Percentiles rank a stretch among this genome's conserved stretches.
Conservation (phyloP, 2,888 invertebrate genomes). For the Tuberolachnus salignus region DNA sequence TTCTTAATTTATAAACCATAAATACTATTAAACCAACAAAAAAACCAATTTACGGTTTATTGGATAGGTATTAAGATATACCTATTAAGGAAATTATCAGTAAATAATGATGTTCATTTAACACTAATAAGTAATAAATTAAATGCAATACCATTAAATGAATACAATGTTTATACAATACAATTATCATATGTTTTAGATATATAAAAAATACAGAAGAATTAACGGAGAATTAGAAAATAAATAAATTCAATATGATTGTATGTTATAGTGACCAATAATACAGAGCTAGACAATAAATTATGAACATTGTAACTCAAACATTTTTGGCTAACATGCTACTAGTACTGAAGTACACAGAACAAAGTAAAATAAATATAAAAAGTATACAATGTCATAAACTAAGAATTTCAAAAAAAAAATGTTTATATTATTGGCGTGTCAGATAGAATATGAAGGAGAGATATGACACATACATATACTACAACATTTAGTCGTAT, state of each 20-base stretch:
- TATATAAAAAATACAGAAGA: neutral
- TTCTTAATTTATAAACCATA: too few species aligned
- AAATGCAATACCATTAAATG: too few species aligned
- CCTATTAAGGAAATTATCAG: too few species aligned
- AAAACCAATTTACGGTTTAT: too few species aligned
- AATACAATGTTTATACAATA: neutral
- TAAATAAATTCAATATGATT: neutral
- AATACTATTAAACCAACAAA: too few species aligned
- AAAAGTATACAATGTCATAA: neutral
- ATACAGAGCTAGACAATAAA: neutral
- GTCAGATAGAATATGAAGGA: neutral
- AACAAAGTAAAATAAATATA: too few species aligned
- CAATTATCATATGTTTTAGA: too few species aligned
- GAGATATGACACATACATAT: neutral
- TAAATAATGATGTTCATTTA: too few species aligned
- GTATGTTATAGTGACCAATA: neutral
- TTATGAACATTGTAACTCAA: neutral
- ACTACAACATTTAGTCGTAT: conserved; percentile 16
- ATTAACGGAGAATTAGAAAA: neutral
- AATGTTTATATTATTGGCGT: neutral
- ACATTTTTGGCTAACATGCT: neutral
- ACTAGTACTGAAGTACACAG: neutral
- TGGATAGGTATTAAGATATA: too few species aligned
- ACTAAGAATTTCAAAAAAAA: neutral
- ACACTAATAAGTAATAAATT: too few species aligned